A percentile compares a stretch with the other conserved stretches of the same genome.
Evolutionary conservation across 2,113 vertebrate species (phyloP).

Genomic region (Oryzias celebensis): DNA sequence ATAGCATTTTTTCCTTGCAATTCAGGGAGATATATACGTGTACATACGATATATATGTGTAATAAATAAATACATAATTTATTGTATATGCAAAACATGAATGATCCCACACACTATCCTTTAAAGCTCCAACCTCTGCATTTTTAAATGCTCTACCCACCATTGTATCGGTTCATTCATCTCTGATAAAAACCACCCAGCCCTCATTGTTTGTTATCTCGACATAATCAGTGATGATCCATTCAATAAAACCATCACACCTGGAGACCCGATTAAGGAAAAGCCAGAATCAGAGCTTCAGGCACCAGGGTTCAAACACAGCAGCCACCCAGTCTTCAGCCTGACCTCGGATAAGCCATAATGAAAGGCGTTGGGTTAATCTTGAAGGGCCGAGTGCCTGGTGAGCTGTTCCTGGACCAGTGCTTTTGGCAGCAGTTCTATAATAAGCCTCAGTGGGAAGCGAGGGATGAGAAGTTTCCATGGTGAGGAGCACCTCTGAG

Average conservation of each 20-base stretch:
- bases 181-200: neutral
- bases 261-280: constrained; percentile 22
- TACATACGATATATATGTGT: too few relatives aligned
- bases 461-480: constrained; percentile 50
- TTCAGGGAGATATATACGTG: too few relatives aligned
- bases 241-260: constrained; percentile 24
- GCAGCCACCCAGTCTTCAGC: constrained; percentile 8
- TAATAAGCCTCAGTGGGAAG: constrained; percentile 60
- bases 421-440: constrained; percentile 22
- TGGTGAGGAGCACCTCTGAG: constrained; percentile 48
- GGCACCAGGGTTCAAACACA: constrained; percentile 17
- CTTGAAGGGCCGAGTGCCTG: constrained; percentile 22
- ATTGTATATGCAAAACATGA: too few relatives aligned
- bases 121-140: too few relatives aligned
- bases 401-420: constrained; percentile 59
- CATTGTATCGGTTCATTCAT: neutral
- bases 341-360: constrained; percentile 52
- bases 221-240: constrained; percentile 4
- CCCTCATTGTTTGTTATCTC: constrained; percentile 7
- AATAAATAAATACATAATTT: too few relatives aligned
- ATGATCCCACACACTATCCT: too few relatives aligned
- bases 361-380: constrained; percentile 42
- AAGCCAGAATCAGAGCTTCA: constrained; percentile 14
- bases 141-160: too few relatives aligned
- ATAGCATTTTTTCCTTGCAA: too few relatives aligned